Conservation (phyloP, 2,888 invertebrate species). For the Myopa testacea region DNA sequence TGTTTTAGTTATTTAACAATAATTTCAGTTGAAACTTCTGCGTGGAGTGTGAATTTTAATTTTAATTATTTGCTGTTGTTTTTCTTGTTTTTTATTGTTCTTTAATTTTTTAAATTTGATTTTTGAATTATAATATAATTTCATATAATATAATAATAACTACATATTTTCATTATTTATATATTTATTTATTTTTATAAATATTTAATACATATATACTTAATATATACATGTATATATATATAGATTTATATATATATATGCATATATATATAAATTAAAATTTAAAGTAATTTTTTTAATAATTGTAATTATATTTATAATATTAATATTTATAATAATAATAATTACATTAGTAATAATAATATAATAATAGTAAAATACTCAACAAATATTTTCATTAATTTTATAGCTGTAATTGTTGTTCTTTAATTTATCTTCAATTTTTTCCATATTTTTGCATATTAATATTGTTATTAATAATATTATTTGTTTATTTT, state of each 20-base stretch:
- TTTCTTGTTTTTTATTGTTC: neutral
- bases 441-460: conserved; percentile 45
- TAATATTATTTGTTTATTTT: conserved; percentile 21
- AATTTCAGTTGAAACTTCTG: conserved; percentile 32
- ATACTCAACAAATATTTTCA: conserved; percentile 67
- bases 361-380: conserved; percentile 59
- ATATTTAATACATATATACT: too few species aligned
- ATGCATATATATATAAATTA: conserved; percentile 37
- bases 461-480: conserved; percentile 45
- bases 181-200: conserved; percentile 43
- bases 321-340: conserved; percentile 53
- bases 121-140: conserved; percentile 39
- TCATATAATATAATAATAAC: conserved; percentile 18
- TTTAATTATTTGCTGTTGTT: neutral
- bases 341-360: conserved; percentile 47
- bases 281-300: conserved; percentile 49
- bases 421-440: conserved; percentile 52
- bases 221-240: too few species aligned
- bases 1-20: conserved; percentile 10
- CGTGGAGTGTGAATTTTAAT: conserved; percentile 30
- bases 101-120: neutral
- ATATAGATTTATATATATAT: conserved; percentile 32
- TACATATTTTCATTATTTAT: conserved; percentile 43
- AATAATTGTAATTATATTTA: conserved; percentile 45
- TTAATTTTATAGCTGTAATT: conserved; percentile 59